Evolutionary conservation across 2,888 invertebrate genomes (phyloP).

Genomic region (Platycnemis pennipes): DNA sequence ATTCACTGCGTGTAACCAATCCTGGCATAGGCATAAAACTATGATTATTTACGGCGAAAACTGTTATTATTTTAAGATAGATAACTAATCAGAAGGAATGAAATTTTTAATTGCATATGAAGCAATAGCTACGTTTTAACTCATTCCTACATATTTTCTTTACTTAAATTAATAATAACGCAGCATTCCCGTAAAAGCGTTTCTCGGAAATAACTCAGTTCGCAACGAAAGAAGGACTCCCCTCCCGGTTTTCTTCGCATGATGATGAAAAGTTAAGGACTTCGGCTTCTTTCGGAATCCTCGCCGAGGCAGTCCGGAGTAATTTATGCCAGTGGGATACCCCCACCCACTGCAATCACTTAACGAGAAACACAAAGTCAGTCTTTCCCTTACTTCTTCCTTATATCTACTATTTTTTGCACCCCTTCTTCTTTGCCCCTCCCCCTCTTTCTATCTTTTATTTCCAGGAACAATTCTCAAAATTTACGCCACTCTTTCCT

Average conservation of each 20-base stretch:
- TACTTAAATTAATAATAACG: neutral
- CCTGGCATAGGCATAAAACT: no score
- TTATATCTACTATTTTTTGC: neutral
- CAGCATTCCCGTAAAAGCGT: neutral
- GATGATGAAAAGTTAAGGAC: slow-evolving; percentile 55
- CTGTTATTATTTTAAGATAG: no score
- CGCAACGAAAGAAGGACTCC: neutral
- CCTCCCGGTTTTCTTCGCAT: neutral
- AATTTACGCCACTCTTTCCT: neutral
- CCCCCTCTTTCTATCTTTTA: neutral
- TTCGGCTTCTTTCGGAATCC: slow-evolving; percentile 14
- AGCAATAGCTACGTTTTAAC: no score
- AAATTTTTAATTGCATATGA: no score
- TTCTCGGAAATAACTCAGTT: neutral
- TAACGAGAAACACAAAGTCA: slow-evolving; percentile 66
- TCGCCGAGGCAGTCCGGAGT: slow-evolving; percentile 38
- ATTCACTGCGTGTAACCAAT: no score
- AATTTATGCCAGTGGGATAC: slow-evolving; percentile 51
- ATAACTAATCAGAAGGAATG: no score
- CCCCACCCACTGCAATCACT: slow-evolving; percentile 57
- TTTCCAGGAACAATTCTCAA: neutral
- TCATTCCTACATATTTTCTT: no score
- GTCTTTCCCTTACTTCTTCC: slow-evolving; percentile 14
- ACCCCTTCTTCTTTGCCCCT: neutral
- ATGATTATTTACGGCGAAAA: no score